phyloP scores from a whole-genome alignment of 2,888 invertebrate genomes.

The Philhelius pedissequus region DNA sequence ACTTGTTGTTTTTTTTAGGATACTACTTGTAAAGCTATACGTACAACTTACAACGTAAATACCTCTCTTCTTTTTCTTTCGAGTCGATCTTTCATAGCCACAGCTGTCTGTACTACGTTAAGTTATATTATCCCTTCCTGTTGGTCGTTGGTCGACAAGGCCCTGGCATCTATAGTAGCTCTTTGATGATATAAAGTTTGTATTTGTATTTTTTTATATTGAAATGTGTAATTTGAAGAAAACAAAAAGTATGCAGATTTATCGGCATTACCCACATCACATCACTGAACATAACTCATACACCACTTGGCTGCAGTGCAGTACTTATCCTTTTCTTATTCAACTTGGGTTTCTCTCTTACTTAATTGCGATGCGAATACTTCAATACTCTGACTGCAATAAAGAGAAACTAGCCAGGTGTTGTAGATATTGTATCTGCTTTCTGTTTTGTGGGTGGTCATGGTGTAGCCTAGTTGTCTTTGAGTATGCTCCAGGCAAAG shows the following conservation, averaged over 20 bases:
- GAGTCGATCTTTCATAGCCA: constrained; percentile 27
- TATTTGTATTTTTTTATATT: background rate
- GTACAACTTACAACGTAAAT: too few relatives aligned
- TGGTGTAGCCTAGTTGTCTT: background rate
- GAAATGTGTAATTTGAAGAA: constrained; percentile 3
- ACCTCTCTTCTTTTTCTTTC: background rate
- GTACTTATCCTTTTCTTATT: constrained; percentile 11
- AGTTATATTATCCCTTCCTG: constrained; percentile 18
- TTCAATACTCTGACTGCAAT: background rate
- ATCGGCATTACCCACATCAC: too few relatives aligned
- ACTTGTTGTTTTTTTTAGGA: background rate
- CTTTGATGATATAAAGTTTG: constrained; percentile 30
- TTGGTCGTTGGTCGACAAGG: background rate
- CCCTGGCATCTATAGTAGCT: constrained; percentile 1
- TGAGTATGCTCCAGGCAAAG: constrained; percentile 36
- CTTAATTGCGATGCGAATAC: constrained; percentile 7
- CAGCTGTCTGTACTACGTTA: constrained; percentile 52
- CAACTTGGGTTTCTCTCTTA: constrained; percentile 26
- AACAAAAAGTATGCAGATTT: background rate
- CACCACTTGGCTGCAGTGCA: constrained; percentile 52
- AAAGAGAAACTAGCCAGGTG: constrained; percentile 17
- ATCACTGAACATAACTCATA: too few relatives aligned
- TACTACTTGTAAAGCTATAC: too few relatives aligned
- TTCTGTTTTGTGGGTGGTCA: background rate
- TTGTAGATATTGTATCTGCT: constrained; percentile 4